Conservation (phyloP, 2,888 invertebrate species). For the Hyalella azteca region DNA sequence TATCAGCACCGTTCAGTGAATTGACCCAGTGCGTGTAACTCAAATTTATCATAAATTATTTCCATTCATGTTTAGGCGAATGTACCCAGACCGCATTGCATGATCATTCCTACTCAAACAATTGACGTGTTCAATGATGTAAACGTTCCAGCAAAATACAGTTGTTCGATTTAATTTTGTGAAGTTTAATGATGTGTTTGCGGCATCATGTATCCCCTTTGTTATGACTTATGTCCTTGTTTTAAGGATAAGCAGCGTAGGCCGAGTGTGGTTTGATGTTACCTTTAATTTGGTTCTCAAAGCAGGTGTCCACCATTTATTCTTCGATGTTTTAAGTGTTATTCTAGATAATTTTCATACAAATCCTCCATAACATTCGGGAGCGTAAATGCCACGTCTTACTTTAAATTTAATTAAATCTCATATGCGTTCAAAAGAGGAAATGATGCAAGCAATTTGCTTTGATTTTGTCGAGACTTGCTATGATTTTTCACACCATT, state of each 20-base stretch:
- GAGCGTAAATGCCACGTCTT: background rate
- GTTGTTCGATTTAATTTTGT: background rate
- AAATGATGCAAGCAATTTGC: background rate
- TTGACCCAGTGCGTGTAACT: too few species aligned
- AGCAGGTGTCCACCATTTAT: background rate
- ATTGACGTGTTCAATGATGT: background rate
- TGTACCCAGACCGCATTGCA: background rate
- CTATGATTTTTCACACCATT: too few species aligned
- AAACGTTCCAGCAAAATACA: background rate
- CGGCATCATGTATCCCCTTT: background rate
- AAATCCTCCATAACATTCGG: background rate
- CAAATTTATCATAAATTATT: too few species aligned
- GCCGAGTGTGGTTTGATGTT: slow-evolving; percentile 31
- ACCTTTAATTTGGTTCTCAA: background rate
- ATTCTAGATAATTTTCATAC: background rate
- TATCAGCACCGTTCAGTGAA: too few species aligned
- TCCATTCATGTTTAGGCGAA: background rate
- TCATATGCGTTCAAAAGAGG: background rate
- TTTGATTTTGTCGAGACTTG: too few species aligned
- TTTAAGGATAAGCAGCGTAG: slow-evolving; percentile 9
- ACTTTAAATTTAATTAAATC: background rate
- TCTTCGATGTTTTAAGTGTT: background rate
- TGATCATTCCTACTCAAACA: background rate
- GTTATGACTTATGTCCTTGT: background rate
- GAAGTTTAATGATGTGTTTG: background rate